Base-by-base conservation (phyloP, 1,140 invertebrate species). In the Harpegnathos saltator region DNA sequence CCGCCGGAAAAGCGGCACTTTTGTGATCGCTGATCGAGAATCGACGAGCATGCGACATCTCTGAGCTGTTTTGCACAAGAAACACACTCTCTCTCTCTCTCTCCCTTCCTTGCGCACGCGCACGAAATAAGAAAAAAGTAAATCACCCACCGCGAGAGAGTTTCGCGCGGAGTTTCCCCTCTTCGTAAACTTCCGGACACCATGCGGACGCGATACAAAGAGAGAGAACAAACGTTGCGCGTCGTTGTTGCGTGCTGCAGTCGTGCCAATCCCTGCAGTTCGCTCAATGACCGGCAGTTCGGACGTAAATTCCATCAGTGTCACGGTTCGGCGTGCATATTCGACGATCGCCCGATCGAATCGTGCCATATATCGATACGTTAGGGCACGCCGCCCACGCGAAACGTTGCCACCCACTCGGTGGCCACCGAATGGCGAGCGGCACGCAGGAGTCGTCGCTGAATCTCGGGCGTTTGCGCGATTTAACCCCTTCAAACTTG, bases 281-380 rank as follows among this genome's bases (percentile, higher is more conserved):
- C n/a, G 61, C 29, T 52, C 56, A 14, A 24, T 74, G 69, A 72
- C 62, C 77, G 63, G 58, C 61, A 87, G 59, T 75, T 74, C 38
- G 82, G n/a, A 56, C 59, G 65, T 87, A 87, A 87, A 87, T 86
- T 86, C 66, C 84, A 83, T 86, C 54, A 59, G 22, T 22, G 85
- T 86, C 59, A 61, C 54, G 33, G 50, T 33, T 61, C 65, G 72
- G 65, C 80, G 54, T 86, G 58, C 78, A 86, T 87, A 84, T 81
- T 81, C 48, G 63, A 69, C 73, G 80, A 85, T 71, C 48, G 66
- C 12, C 44, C 61, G 69, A 86, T 87, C 84, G 59, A 83, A 86
- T 86, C 68, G 61, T 15, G 17, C 48, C 65, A 56, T 73, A 61
- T 61, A 86, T 73, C 81, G 74, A 86, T 87, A 86, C 54, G 80